Evolutionary conservation across 2,888 invertebrate genomes (phyloP).

Genomic region (Sepioteuthis lessoniana): DNA sequence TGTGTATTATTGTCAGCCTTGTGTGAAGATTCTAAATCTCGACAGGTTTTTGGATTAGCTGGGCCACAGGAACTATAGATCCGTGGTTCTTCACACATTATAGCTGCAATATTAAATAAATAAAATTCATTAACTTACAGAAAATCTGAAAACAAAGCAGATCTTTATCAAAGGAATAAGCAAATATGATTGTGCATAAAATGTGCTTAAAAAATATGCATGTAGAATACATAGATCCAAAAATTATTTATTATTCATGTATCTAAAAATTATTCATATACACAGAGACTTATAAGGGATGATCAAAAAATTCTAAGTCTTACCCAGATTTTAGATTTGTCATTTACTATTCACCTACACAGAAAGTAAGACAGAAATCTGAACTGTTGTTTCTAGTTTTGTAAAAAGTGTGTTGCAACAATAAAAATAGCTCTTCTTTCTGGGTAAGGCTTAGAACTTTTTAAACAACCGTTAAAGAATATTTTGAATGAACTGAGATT

Average conservation of each 20-base stretch:
- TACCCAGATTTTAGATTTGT: too few species aligned
- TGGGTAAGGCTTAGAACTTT: too few species aligned
- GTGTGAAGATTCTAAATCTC: background rate
- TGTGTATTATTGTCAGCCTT: background rate
- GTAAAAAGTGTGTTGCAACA: too few species aligned
- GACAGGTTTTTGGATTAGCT: conserved; percentile 37
- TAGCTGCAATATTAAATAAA: background rate
- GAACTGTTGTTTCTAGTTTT: too few species aligned
- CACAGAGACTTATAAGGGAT: too few species aligned
- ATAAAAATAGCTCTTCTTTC: too few species aligned
- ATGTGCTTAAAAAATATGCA: too few species aligned
- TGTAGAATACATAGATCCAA: background rate
- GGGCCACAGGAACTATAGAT: background rate
- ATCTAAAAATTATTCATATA: background rate
- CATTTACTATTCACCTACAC: too few species aligned
- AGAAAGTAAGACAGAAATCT: too few species aligned
- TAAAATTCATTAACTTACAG: background rate
- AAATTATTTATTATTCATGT: background rate
- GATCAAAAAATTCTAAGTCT: too few species aligned
- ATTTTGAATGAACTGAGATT: too few species aligned
- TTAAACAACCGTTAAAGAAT: too few species aligned
- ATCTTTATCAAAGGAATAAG: background rate
- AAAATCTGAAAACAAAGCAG: background rate
- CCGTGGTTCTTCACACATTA: conserved; percentile 14
- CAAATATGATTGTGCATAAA: background rate